Evolutionary conservation across 1,140 invertebrate genomes (phyloP).

Genomic region (Leptopilina clavipes): DNA sequence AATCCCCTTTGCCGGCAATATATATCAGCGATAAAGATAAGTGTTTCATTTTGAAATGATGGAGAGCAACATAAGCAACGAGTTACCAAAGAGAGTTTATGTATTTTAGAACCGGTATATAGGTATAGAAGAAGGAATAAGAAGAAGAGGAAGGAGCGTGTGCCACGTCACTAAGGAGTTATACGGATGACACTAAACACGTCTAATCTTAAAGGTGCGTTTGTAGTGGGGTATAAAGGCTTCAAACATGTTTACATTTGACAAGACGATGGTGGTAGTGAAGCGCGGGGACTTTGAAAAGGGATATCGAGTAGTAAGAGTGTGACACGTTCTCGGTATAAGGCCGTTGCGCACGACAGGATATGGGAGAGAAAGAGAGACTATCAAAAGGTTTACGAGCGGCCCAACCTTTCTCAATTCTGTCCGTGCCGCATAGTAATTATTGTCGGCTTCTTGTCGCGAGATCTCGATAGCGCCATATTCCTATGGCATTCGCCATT

Average conservation of each 20-base stretch:
- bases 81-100: background rate
- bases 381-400: conserved; percentile 34
- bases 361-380: conserved; percentile 1
- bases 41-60: background rate
- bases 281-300: conserved; percentile 9
- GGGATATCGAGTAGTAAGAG: background rate
- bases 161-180: background rate
- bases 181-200: conserved; percentile 21
- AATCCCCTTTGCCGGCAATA: too few relatives aligned
- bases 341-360: conserved; percentile 28
- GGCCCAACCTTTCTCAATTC: conserved; percentile 20
- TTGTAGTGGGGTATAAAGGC: too few relatives aligned
- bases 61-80: background rate
- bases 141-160: background rate
- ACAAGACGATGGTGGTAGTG: background rate
- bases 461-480: conserved; percentile 24
- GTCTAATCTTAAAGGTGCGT: conserved; percentile 26
- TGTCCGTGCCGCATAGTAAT: conserved; percentile 33
- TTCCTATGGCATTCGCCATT: background rate
- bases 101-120: conserved; percentile 15
- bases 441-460: conserved; percentile 31
- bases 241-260: background rate
- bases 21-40: background rate
- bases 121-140: too few relatives aligned
- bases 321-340: conserved; percentile 19